Base-by-base conservation (phyloP, 1,140 invertebrate genomes). In the Zaprionus kolodkinae region DNA sequence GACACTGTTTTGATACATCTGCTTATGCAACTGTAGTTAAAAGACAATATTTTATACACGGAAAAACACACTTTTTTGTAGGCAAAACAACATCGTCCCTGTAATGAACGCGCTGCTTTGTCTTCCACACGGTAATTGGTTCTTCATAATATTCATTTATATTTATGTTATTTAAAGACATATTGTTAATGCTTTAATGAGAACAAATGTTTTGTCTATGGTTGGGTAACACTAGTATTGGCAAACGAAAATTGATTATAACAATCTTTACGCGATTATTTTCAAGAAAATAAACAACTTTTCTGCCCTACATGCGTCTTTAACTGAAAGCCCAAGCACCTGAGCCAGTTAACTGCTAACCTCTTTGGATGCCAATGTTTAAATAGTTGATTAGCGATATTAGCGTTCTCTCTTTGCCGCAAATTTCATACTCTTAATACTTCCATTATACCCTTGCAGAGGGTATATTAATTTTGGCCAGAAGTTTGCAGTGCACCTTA, bases 81-180 rank as follows among this genome's bases (percentile, higher is more conserved):
- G 55, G 70, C 48, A 66, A 45, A 17, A 70, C 64, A 63, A 90
- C 78, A 68, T 90, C 90, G 63, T 88, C 81, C 27, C 76, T 66
- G 43, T 91, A 91, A 40, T 85, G 90, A 43, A 91, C 90, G n/a
- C 91, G 87, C 40, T 91, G 90, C 61, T 91, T 91, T 63, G 78
- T 73, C 59, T 91, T 91, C 90, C 83, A 90, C 52, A 91, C 35
- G 54, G 71, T 78, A 43, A 88, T 76, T 11, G 90, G 90, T 27
- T 79, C 86, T 33, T 88, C 76, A 50, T 89, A 77, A 21, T 64
- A 72, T 10, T 52, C 68, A 35, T 35, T 86, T 15, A 67, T 71
- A 64, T 81, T 88, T 9, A 91, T 60, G 66, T 88, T 91, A 45
- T 75, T 85, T 17, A 91, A 48, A 35, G 90, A 91, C 90, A 91